These are phyloP conservation scores for Mythimna vitellina DNA, from an alignment of 2,888 invertebrate genomes.

Conservation along the genomic window DNA sequence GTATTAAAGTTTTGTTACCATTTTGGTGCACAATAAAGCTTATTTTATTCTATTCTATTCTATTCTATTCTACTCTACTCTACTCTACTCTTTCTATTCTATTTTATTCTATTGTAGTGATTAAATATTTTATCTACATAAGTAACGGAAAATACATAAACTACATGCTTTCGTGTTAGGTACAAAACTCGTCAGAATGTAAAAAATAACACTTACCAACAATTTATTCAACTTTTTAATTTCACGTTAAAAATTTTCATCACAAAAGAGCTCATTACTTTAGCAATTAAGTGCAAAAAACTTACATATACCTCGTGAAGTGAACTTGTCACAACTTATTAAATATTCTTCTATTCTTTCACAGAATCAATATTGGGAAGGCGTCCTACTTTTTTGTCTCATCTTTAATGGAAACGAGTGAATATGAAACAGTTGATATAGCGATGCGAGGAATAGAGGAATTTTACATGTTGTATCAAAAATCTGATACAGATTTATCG, in stretches of 20 bases:
- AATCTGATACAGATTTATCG: constrained; percentile 4
- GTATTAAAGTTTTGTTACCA: no score
- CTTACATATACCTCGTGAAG: constrained; percentile 20
- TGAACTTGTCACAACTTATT: constrained; percentile 39
- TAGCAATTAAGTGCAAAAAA: constrained; percentile 9
- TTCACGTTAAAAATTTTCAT: not conserved
- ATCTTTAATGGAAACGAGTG: constrained; percentile 46
- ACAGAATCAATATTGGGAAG: constrained; percentile 36
- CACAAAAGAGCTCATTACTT: not conserved
- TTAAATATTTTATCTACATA: not conserved
- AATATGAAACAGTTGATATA: constrained; percentile 31
- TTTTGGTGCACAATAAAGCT: no score
- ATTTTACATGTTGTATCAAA: constrained; percentile 17
- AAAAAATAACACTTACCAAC: not conserved
- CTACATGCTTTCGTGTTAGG: no score
- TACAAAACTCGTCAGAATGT: not conserved
- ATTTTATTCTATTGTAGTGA: no score
- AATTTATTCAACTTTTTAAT: not conserved
- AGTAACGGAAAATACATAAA: not conserved
- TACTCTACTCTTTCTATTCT: no score
- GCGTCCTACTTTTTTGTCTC: constrained; percentile 32
- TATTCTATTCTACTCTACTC: no score
- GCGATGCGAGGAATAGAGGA: not conserved
- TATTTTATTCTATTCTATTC: no score
- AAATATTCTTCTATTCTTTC: constrained; percentile 35